Base-by-base conservation (phyloP, 2,888 invertebrate genomes). In the Orthosia incerta region DNA sequence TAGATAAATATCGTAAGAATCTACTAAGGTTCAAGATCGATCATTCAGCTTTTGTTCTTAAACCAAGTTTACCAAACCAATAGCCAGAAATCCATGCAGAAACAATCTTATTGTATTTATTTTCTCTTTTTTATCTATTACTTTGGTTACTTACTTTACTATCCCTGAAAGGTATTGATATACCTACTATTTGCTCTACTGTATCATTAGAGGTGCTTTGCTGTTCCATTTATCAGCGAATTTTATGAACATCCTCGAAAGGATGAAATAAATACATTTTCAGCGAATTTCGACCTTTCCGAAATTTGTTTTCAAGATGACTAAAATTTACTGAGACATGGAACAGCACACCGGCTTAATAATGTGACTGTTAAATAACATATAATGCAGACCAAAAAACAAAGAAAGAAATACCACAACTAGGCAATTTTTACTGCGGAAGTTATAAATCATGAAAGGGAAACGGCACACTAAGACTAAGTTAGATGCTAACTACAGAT, bases 371-470 rank as follows among this genome's bases (percentile, higher is more conserved):
- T 18, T 18, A 45, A 12, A 50, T 26, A 18, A 31, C 20, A 46
- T 31, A 56, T 2, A 4, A 56, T 15, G 18, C 3, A 18, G 12
- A 15, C 26, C 9, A 56, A 74, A 48, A 26, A 1, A 18, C 56
- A 45, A 26, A 50, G 12, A 60, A 73, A 76, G 20, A 60, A 53
- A 73, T 45, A 20, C 20, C 26, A 13, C 48, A 39, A 53, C 15
- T 59, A 45, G 50, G 9, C 20, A 60, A 60, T 15, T 23, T 48
- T 20, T 48, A 59, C n/a, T 50, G 23, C 77, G 70, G 80, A 74
- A 80, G 53, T 77, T 39, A 39, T 46, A 61, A 76, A 50, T 57
- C 53, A 69, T 53, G 31, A 69, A 50, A 63, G 18, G 62, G 59
- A 76, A 64, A 69, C 26, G 51, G 48, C 31, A 45, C 9, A 62